Evolutionary conservation across 2,888 invertebrate genomes (phyloP), one percentile per base, ranked within the genome.

Genomic region (Anticlea derivata): DNA sequence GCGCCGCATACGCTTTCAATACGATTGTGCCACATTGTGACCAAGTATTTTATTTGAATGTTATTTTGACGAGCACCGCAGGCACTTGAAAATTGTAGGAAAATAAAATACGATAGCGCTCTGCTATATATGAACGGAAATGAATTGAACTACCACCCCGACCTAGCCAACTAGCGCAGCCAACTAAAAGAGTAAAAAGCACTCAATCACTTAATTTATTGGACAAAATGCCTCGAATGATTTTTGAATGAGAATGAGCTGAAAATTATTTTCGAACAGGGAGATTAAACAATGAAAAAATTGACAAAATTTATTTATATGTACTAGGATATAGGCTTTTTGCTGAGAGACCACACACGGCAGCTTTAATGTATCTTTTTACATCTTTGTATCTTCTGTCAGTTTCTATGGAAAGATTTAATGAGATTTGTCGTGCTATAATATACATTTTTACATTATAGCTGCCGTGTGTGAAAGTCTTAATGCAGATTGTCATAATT

Each of bases 1-100:
- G 4, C 4, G 17, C 30, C 44, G 17, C 38, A n/a, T n/a, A 29
- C 35, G 46, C 39, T 47, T 58, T 51, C 43, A 55, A 54, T 54
- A 54, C 50, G 51, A 55, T 50, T 48, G 41, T 48, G 20, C 41
- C 31, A 46, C 12, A 41, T 22, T 37, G 17, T 10, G 20, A 34
- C 20, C 12, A 24, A 20, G 11, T 44, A 17, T 33, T 34, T 45
- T n/a, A 22, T 31, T 13, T 29, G 33, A 38, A 31, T 38, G 5
- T 35, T 23, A 37, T 37, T 35, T 10, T 8, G 37, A 46, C 30
- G 10, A 7, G 23, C 12, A 24, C 24, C 7, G 24, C 4, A 34
- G n/a, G 13, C 7, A 23, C 20, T 11, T 33, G 34, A 38, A 38
- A 37, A 37, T 40, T 45, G 27, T 12, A 13, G 23, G 8, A 45